phyloP scores from a whole-genome alignment of 2,888 invertebrate species.

The Chydorus sphaericus region DNA sequence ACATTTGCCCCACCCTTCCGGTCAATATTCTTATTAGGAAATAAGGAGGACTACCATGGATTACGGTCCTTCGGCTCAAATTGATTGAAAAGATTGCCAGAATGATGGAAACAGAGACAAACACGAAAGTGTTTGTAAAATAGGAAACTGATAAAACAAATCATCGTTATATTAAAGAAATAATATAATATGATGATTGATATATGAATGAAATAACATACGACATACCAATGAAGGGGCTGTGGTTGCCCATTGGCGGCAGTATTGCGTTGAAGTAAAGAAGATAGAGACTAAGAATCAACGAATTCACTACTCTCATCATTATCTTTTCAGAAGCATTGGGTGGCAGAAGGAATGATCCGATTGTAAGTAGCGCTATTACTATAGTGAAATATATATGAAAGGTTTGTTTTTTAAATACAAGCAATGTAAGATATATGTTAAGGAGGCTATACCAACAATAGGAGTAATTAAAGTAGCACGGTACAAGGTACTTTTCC shows the following conservation, averaged over 20 bases:
- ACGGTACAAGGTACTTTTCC: conserved; percentile 43
- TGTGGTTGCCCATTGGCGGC: conserved; percentile 38
- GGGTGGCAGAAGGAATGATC: conserved; percentile 49
- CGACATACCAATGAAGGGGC: conserved; percentile 42
- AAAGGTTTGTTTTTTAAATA: too few relatives aligned
- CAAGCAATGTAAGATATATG: not conserved
- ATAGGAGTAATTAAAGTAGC: conserved; percentile 47
- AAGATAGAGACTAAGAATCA: conserved; percentile 44
- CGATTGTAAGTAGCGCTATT: conserved; percentile 42
- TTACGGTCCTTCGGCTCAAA: conserved; percentile 34
- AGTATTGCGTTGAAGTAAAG: conserved; percentile 45
- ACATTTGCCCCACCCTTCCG: conserved; percentile 21
- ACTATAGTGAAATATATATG: conserved; percentile 34
- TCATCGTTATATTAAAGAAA: too few relatives aligned
- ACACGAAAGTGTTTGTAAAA: conserved; percentile 37
- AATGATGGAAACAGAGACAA: conserved; percentile 37
- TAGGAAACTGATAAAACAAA: conserved; percentile 36
- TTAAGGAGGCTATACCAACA: conserved; percentile 24
- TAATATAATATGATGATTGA: not conserved
- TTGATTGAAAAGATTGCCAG: conserved; percentile 40
- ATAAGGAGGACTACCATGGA: conserved; percentile 37
- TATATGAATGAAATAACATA: conserved; percentile 4
- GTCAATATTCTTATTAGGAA: conserved; percentile 29
- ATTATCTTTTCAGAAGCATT: conserved; percentile 47
- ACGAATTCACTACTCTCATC: conserved; percentile 38